Conservation (phyloP, 2,113 vertebrate genomes). For the Mobula birostris region DNA sequence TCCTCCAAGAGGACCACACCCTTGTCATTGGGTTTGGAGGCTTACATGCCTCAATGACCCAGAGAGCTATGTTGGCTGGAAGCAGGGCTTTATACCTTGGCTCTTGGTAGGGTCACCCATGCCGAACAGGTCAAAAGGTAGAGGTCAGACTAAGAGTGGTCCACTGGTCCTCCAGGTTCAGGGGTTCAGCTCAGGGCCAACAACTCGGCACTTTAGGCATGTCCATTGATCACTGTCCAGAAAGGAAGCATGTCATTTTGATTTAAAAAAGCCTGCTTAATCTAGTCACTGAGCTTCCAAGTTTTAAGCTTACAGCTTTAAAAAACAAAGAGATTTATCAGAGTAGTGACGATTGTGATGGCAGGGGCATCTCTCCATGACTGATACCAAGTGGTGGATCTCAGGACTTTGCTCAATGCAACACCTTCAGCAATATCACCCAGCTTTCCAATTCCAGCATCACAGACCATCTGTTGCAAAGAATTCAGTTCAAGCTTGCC, state of each 20-base stretch:
- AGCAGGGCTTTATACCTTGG: too few species aligned
- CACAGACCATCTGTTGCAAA: not conserved
- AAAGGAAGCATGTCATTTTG: not conserved
- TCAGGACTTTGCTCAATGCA: not conserved
- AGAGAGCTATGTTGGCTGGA: too few species aligned
- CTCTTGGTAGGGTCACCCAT: too few species aligned
- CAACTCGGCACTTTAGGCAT: too few species aligned
- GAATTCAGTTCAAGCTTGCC: not conserved
- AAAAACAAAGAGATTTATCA: not conserved
- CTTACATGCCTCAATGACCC: too few species aligned
- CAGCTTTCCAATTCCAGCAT: not conserved
- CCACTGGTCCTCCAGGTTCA: too few species aligned
- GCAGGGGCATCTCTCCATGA: not conserved
- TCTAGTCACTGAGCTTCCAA: not conserved
- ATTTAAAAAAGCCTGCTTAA: not conserved
- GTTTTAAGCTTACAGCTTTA: too few species aligned
- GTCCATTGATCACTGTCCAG: not conserved
- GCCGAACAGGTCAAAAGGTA: too few species aligned
- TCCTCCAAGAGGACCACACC: too few species aligned
- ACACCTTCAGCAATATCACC: not conserved
- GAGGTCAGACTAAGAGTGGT: too few species aligned
- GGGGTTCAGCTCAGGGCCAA: too few species aligned
- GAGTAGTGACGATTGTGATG: not conserved
- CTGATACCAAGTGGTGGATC: not conserved
- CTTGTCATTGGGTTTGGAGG: too few species aligned